Evolutionary conservation across 2,797 vertebrate species (phyloP).

Genomic region (Pelodytes ibericus): DNA sequence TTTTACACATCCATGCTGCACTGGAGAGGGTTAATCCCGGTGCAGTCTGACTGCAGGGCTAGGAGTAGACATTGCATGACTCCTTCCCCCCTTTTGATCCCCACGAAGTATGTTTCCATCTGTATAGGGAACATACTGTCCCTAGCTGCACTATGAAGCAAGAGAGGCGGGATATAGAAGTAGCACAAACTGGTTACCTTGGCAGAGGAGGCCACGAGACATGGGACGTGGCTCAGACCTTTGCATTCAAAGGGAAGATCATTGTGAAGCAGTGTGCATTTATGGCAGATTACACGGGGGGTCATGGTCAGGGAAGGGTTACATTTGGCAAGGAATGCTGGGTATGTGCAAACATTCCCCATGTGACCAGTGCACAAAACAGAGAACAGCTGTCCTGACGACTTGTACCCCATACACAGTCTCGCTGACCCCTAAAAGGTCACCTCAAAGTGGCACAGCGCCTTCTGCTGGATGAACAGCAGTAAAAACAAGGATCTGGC

Average conservation of each 20-base stretch:
- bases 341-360: conserved; percentile 5
- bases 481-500: too few relatives aligned
- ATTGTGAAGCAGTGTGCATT: too few relatives aligned
- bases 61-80: not conserved
- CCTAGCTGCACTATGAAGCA: conserved; percentile 4
- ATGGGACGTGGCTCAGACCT: too few relatives aligned
- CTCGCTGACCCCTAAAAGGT: too few relatives aligned
- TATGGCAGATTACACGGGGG: not conserved
- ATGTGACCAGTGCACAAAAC: too few relatives aligned
- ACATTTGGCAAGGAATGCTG: conserved; percentile 13
- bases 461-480: too few relatives aligned
- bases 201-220: not conserved
- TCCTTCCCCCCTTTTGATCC: not conserved
- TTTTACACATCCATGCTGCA: not conserved
- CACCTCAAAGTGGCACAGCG: too few relatives aligned
- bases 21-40: not conserved
- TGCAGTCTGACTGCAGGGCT: not conserved
- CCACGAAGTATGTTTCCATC: not conserved
- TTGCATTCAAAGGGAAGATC: too few relatives aligned
- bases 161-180: not conserved
- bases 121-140: not conserved
- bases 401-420: too few relatives aligned
- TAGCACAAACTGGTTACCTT: not conserved
- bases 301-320: conserved; percentile 1
- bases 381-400: too few relatives aligned